Evolutionary conservation across 2,888 invertebrate species (phyloP).

Genomic region (Eupeodes luniger): DNA sequence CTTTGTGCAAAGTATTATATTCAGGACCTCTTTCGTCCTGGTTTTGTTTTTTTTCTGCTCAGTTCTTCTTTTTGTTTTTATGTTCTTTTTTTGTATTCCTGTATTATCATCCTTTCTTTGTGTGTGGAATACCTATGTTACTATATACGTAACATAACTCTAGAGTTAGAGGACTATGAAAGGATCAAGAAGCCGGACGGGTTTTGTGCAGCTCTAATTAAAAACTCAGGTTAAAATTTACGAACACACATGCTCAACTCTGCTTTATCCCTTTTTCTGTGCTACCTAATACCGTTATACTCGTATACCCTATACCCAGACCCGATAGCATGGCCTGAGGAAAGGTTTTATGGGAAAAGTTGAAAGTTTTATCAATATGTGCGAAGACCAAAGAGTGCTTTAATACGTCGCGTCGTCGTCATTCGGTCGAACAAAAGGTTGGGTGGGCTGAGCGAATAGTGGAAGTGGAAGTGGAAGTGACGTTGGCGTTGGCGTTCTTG

Average conservation of each 20-base stretch:
- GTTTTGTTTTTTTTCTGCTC: slow-evolving; percentile 1
- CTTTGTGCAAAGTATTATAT: slow-evolving; percentile 63
- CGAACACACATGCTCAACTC: slow-evolving; percentile 60
- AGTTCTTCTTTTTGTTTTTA: not conserved
- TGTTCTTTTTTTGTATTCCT: not conserved
- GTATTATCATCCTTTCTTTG: slow-evolving; percentile 25
- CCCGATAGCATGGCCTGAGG: slow-evolving; percentile 12
- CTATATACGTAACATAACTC: not conserved
- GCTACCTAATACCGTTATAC: slow-evolving; percentile 22
- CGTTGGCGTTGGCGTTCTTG: too few species aligned
- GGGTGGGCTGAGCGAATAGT: too few species aligned
- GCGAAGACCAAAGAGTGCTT: slow-evolving; percentile 17
- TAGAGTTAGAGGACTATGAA: slow-evolving; percentile 18
- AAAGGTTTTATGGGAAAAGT: slow-evolving; percentile 62
- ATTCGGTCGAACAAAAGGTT: too few species aligned
- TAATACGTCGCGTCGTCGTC: not conserved
- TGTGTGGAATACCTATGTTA: not conserved
- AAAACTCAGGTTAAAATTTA: slow-evolving; percentile 74
- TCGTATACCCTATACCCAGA: not conserved
- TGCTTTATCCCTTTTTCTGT: slow-evolving; percentile 13
- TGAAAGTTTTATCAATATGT: slow-evolving; percentile 74
- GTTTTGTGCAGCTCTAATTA: slow-evolving; percentile 70
- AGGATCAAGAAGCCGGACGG: slow-evolving; percentile 63
- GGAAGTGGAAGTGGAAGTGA: too few species aligned
- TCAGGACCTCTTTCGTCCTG: slow-evolving; percentile 48